Conservation (phyloP, 2,797 vertebrate species). For the Sebastes vulpes region DNA sequence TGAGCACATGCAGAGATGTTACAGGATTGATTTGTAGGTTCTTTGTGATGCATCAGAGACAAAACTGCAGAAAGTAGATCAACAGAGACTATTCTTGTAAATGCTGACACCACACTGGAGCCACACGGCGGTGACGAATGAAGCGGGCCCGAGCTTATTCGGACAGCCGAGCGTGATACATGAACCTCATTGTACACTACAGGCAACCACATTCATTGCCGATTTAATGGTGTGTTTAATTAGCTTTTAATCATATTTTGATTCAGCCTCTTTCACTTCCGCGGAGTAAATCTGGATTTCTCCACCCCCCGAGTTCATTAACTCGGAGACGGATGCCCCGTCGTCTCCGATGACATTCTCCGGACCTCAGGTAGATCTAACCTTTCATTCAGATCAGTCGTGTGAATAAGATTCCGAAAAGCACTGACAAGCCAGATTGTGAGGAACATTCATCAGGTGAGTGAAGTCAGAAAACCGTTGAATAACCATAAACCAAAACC, state of each 20-base stretch:
- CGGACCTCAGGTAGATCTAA: slow-evolving; percentile 23
- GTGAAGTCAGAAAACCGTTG: slow-evolving; percentile 10
- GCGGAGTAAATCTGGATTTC: slow-evolving; percentile 38
- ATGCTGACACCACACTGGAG: slow-evolving; percentile 10
- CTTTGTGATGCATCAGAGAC: not conserved
- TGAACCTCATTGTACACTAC: slow-evolving; percentile 54
- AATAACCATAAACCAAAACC: not conserved
- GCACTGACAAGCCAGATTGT: not conserved
- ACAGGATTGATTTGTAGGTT: slow-evolving; percentile 9
- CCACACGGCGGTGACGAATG: slow-evolving; percentile 45
- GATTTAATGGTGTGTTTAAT: slow-evolving; percentile 76
- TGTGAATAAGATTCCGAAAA: not conserved
- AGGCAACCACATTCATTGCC: slow-evolving; percentile 51
- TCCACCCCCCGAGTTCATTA: slow-evolving; percentile 39
- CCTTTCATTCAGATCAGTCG: slow-evolving; percentile 14
- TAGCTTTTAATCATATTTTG: slow-evolving; percentile 72
- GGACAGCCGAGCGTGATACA: slow-evolving; percentile 61
- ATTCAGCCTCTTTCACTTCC: slow-evolving; percentile 48
- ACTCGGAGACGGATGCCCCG: slow-evolving; percentile 31
- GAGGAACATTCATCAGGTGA: slow-evolving; percentile 29
- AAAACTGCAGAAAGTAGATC: not conserved
- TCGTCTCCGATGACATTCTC: slow-evolving; percentile 10
- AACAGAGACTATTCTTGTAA: not conserved
- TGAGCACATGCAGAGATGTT: slow-evolving; percentile 16
- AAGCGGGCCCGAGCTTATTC: slow-evolving; percentile 15